Base-by-base conservation (phyloP, 2,888 invertebrate species). In the Drosophila incognita region DNA sequence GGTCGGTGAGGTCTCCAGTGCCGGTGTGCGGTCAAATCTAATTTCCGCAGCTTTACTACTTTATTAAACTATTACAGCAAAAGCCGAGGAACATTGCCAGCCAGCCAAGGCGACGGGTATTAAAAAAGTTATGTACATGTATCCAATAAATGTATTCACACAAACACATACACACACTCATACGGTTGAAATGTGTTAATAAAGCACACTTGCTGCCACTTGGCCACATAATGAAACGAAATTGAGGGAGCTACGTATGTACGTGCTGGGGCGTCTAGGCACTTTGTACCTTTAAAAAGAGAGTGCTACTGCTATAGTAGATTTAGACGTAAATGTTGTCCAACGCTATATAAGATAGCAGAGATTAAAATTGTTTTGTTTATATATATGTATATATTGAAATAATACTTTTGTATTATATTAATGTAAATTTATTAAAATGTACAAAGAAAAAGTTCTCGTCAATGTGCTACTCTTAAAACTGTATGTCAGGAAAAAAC, bases 11-110 rank as follows among this genome's bases (percentile, higher is more conserved):
- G 63, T 77, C 70, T 67, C 58, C 54, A 56, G 59, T 75, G 70
- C 81, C 75, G 74, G 74, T 83, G 86, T 87, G 90, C 84, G 90
- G 86, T 90, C 90, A 90, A 90, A 89, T 89, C 90, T 90, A 89
- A 89, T 90, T 89, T 89, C 89, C 89, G 90, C 90, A 87, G 90
- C 90, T 88, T 87, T 90, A 90, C 87, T 90, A 87, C 87, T 90
- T 87, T 90, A 87, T 90, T 90, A 87, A 90, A 90, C 87, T 90
- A 90, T 90, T 87, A 90, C 87, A 84, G 79, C 79, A 75, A 85
- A 86, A 81, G 90, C 88, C 75, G 65, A 68, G 52, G 54, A 65
- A 68, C 67, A 42, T 38, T 10, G 70, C 63, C 61, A 38, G 64
- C 49, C 42, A 67, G 48, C 48, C 59, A 54, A 42, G 60, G 69